Percentiles rank a stretch among this genome's conserved stretches.
These are phyloP conservation scores for Dinocampus coccinellae DNA, from an alignment of 2,888 invertebrate species.

Conservation along the genomic window DNA sequence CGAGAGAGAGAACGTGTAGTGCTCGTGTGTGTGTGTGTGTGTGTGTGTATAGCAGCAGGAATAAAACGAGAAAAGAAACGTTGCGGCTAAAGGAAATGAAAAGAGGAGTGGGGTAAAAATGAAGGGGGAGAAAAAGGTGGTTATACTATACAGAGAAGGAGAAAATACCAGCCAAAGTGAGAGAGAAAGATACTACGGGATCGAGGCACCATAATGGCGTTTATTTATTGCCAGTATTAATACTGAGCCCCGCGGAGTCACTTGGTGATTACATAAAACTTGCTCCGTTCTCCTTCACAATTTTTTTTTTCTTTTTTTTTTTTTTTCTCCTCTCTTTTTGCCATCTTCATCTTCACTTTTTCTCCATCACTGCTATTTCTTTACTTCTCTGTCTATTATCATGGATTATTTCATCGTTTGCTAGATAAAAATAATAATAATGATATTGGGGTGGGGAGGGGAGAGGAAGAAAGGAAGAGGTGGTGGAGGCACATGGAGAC, in stretches of 20 bases:
- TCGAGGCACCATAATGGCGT: constrained; percentile 53
- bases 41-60: constrained; percentile 25
- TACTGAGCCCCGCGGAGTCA: constrained; percentile 58
- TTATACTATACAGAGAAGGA: constrained; percentile 11
- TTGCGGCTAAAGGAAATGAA: constrained; percentile 24
- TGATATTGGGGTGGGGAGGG: too few relatives aligned
- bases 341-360: constrained; percentile 24
- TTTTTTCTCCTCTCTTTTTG: constrained; percentile 41
- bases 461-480: too few relatives aligned
- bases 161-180: constrained; percentile 33
- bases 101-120: constrained; percentile 13
- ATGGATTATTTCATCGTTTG: constrained; percentile 17
- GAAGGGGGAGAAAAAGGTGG: constrained; percentile 18
- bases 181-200: constrained; percentile 42
- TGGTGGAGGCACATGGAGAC: neutral
- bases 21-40: too few relatives aligned
- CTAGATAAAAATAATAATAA: neutral
- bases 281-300: too few relatives aligned
- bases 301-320: constrained; percentile 45
- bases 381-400: constrained; percentile 12
- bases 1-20: neutral
- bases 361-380: constrained; percentile 24
- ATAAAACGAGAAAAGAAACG: constrained; percentile 35
- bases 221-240: constrained; percentile 64
- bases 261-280: constrained; percentile 63